A percentile compares a stretch with the other conserved stretches of the same genome.
Conservation (phyloP, 2,113 vertebrate genomes). For the Helogale parvula region DNA sequence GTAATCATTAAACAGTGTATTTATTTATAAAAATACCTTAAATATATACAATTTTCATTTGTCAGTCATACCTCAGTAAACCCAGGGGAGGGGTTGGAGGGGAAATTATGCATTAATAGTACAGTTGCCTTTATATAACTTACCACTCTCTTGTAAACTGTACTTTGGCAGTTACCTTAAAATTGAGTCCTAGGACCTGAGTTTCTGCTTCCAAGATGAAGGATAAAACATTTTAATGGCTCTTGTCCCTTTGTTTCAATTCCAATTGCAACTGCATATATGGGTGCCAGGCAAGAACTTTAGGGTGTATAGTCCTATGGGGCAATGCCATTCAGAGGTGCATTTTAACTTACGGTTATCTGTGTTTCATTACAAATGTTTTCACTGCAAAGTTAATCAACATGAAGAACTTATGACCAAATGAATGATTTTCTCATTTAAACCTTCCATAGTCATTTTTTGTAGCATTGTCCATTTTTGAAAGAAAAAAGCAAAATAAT, state of each 20-base stretch:
- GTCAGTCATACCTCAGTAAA: not conserved
- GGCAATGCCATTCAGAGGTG: not conserved
- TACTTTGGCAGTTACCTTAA: not conserved
- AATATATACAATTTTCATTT: not conserved
- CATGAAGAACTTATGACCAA: not conserved
- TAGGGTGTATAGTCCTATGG: not conserved
- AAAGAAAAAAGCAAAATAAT: not conserved
- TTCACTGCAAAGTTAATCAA: not conserved
- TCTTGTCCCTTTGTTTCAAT: not conserved
- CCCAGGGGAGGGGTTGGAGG: fast-evolving
- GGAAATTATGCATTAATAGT: not conserved
- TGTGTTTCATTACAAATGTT: not conserved
- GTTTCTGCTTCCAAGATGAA: not conserved
- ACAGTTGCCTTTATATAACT: not conserved
- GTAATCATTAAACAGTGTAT: not conserved
- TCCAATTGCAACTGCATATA: not conserved
- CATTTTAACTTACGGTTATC: not conserved
- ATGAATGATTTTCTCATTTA: not conserved
- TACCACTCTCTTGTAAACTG: not conserved
- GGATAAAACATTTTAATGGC: not conserved
- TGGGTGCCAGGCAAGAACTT: not conserved
- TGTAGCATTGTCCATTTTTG: not conserved
- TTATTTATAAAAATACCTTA: not conserved
- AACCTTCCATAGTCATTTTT: not conserved
- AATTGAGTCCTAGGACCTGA: not conserved